A percentile compares a stretch with the other conserved stretches of the same genome.
Conservation (phyloP, 2,113 vertebrate genomes). For the Pluvianellus socialis region DNA sequence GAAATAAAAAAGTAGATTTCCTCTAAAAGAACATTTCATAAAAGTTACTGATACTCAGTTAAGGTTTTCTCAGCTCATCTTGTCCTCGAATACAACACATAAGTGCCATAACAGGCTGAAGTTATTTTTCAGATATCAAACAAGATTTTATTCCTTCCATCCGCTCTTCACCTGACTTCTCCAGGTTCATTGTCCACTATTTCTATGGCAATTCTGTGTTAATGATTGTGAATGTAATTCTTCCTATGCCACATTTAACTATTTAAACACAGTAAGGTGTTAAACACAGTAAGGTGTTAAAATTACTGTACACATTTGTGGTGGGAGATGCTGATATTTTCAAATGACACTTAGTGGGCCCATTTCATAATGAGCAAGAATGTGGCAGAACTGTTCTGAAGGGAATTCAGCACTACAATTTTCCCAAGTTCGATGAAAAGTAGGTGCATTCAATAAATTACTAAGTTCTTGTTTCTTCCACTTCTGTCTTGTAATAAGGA, state of each 20-base stretch:
- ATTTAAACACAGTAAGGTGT: background rate
- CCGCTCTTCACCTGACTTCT: background rate
- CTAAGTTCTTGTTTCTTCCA: background rate
- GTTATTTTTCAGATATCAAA: background rate
- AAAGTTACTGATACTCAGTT: background rate
- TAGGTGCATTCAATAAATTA: background rate
- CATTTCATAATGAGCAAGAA: background rate
- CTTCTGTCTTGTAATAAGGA: background rate
- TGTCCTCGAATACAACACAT: background rate
- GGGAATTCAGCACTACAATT: background rate
- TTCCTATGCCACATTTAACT: background rate
- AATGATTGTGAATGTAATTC: background rate
- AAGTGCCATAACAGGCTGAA: background rate
- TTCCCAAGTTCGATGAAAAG: background rate
- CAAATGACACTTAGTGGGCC: background rate
- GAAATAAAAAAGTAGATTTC: background rate
- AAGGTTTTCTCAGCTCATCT: background rate
- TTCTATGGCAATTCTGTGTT: background rate
- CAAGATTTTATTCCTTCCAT: background rate
- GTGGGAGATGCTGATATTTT: background rate
- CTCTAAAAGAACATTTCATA: background rate
- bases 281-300: background rate
- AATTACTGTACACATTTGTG: background rate
- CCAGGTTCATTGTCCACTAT: background rate
- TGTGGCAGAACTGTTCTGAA: background rate